Evolutionary conservation across 2,888 invertebrate genomes (phyloP).

Genomic region (Eristalis pertinax): DNA sequence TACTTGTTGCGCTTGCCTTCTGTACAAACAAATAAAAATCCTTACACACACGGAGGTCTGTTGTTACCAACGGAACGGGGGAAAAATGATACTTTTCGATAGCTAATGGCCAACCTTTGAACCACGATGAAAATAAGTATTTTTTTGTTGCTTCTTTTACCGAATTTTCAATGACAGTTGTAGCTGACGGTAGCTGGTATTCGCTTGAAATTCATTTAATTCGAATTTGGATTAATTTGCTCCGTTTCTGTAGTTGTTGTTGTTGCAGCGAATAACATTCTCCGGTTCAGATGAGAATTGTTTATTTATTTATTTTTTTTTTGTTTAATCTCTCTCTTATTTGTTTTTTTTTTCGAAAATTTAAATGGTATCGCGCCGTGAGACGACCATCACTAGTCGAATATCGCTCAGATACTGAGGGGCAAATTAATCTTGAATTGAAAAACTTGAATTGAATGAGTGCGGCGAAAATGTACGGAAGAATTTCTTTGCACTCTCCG

Average conservation of each 20-base stretch:
- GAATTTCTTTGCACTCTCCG: conserved; percentile 13
- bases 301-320: conserved; percentile 29
- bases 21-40: not conserved
- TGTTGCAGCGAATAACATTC: conserved; percentile 37
- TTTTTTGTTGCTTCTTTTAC: conserved; percentile 37
- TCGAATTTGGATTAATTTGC: not conserved
- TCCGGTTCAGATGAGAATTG: conserved; percentile 28
- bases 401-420: conserved; percentile 71
- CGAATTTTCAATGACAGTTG: conserved; percentile 28
- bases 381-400: conserved; percentile 66
- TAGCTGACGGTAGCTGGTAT: conserved; percentile 32
- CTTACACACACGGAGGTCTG: conserved; percentile 2
- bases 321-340: not conserved
- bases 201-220: conserved; percentile 37
- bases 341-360: conserved; percentile 37
- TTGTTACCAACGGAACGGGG: not conserved
- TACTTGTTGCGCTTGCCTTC: conserved; percentile 56
- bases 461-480: conserved; percentile 41
- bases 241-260: not conserved
- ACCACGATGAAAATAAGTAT: conserved; percentile 7
- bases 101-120: conserved; percentile 32
- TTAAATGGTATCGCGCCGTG: conserved; percentile 61
- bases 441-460: conserved; percentile 61
- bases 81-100: not conserved
- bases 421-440: conserved; percentile 53